Evolutionary conservation across 2,888 invertebrate genomes (phyloP).

Genomic region (Rhopalosiphum nymphaeae): DNA sequence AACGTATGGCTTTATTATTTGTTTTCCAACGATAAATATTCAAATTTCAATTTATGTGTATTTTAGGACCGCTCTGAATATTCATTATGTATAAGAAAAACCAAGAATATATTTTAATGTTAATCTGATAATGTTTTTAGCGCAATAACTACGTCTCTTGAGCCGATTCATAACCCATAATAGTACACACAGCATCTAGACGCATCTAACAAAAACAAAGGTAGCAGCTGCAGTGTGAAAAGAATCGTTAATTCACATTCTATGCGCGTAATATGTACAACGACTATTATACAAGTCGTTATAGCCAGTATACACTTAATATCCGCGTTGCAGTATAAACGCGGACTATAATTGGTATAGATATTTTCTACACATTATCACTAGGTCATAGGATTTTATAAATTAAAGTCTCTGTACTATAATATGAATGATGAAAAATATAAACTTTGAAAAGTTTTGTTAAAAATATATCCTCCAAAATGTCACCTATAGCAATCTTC

Average conservation of each 20-base stretch:
- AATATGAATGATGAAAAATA: neutral
- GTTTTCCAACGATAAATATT: neutral
- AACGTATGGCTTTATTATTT: neutral
- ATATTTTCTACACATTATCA: neutral
- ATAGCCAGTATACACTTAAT: neutral
- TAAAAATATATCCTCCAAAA: neutral
- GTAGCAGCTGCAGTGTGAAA: neutral
- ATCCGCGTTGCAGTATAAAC: neutral
- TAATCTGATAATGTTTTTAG: neutral
- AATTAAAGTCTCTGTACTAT: neutral
- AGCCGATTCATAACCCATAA: neutral
- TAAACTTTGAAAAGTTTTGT: neutral
- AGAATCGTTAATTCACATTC: conserved; percentile 6
- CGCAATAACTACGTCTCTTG: neutral
- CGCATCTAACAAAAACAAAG: neutral
- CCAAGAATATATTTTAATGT: neutral
- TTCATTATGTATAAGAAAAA: neutral
- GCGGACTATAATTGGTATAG: neutral
- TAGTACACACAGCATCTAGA: neutral
- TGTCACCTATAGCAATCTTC: neutral
- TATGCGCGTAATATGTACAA: neutral
- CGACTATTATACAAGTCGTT: neutral
- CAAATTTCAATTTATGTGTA: neutral
- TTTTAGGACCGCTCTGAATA: neutral
- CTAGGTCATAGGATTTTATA: neutral